Percentiles rank a stretch among this genome's conserved stretches.
Conservation (phyloP, 2,113 vertebrate species). For the Alethe castanea region DNA sequence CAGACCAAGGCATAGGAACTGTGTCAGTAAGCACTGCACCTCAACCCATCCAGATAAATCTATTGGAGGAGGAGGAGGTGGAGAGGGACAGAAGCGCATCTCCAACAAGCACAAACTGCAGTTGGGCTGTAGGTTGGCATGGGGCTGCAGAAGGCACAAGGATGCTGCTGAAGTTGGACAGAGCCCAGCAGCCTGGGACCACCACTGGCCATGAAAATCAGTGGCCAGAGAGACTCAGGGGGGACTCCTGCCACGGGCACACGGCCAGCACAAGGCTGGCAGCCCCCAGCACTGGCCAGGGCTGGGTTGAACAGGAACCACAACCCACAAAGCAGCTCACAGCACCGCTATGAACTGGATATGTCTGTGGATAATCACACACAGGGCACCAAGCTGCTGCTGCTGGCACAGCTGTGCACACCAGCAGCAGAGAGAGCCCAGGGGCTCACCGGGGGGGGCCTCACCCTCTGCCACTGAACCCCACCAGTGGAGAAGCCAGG, state of each 20-base stretch:
- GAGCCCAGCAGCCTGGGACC: rapidly evolving
- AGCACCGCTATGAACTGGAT: not conserved
- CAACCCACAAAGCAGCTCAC: not conserved
- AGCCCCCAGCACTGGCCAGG: not conserved
- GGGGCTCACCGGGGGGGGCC: not conserved
- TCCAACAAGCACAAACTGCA: not conserved
- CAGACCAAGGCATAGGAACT: not conserved
- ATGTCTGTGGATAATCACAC: not conserved
- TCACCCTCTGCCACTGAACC: not conserved
- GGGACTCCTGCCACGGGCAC: not conserved
- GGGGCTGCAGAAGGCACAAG: not conserved
- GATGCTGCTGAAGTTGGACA: not conserved
- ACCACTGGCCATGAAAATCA: not conserved
- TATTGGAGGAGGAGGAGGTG: not conserved
- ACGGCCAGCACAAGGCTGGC: not conserved
- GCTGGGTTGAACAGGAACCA: not conserved
- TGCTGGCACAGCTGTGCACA: not conserved
- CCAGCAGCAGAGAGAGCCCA: not conserved
- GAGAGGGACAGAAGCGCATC: not conserved
- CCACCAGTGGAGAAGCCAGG: not conserved
- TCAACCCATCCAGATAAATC: not conserved
- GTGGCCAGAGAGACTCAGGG: not conserved
- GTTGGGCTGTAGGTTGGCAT: not conserved
- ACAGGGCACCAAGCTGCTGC: not conserved
- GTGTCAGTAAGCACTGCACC: not conserved